These are phyloP conservation scores for Scalopus aquaticus DNA, from an alignment of 2,113 vertebrate genomes.

Conservation along the genomic window DNA sequence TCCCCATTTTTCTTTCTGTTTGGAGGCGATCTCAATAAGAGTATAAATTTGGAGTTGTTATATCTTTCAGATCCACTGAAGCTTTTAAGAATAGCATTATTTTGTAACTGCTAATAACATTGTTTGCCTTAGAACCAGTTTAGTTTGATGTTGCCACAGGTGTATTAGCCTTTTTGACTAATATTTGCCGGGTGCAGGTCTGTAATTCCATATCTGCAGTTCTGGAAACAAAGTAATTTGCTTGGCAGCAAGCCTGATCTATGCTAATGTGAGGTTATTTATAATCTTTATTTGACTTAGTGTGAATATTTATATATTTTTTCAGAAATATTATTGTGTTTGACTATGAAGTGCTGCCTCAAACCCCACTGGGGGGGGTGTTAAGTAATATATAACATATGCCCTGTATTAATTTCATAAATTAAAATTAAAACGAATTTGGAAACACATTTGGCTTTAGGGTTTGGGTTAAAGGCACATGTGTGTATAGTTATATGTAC, in stretches of 20 bases:
- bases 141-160: neutral
- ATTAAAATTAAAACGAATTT: conserved; percentile 33
- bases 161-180: neutral
- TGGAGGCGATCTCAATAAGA: neutral
- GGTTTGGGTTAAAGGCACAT: neutral
- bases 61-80: neutral
- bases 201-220: neutral
- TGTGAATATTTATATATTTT: conserved; percentile 1
- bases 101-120: neutral
- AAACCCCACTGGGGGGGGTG: neutral
- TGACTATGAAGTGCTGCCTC: neutral
- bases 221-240: conserved; percentile 37
- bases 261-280: neutral
- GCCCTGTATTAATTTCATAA: neutral
- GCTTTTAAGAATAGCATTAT: neutral
- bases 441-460: neutral
- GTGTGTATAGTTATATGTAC: neutral
- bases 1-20: neutral
- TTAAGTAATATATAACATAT: neutral
- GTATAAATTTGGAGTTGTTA: neutral
- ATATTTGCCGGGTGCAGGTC: neutral
- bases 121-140: neutral
- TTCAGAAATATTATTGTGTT: conserved; percentile 17
- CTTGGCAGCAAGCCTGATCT: conserved; percentile 14
- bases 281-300: neutral